Evolutionary conservation across 1,140 invertebrate species (phyloP), one percentile per base, ranked within the genome.

Genomic region (Drosophila subobscura): DNA sequence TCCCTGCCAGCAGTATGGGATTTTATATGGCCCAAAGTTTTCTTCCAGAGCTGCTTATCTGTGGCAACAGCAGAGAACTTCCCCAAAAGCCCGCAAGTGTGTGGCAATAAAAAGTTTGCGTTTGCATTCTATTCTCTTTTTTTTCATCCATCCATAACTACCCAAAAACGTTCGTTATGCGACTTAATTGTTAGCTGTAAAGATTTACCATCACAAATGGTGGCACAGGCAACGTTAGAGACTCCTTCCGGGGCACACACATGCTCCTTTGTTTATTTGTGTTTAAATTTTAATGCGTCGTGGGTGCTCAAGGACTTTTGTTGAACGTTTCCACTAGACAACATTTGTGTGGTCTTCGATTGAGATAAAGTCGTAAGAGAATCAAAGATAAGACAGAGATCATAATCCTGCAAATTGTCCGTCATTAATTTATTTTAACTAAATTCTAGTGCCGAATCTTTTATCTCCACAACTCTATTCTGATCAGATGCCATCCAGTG

Each of bases 101-200:
- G 83, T 86, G 81, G 81, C 85, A 86, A 88, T 86, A 88, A 86
- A 86, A 86, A 88, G 46, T 86, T 86, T 37, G 7, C 29, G 4
- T 77, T 74, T 56, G 52, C 29, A 10, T 33, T 37, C 49, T 56
- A 47, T 46, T 68, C 42, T 68, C 50, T 56, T 20, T 47, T 47
- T 67, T 70, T 44, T 65, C 66, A 70, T 44, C 64, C 66, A 70
- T 70, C 66, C 63, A 86, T 81, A 85, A 77, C 75, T 86, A 81
- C 74, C 73, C 73, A 77, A 65, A 74, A 88, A 75, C 70, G 77
- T 86, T 86, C 61, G 81, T 81, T 88, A 86, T 88, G 77, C 83
- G 83, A 88, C 81, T 86, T 86, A 86, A 86, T 86, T 86, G 81
- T 86, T 88, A 65, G 81, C 83, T 86, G 83, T 81, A 71, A 88